Conservation (phyloP, 1,140 invertebrate species). For the Streblospio benedicti region DNA sequence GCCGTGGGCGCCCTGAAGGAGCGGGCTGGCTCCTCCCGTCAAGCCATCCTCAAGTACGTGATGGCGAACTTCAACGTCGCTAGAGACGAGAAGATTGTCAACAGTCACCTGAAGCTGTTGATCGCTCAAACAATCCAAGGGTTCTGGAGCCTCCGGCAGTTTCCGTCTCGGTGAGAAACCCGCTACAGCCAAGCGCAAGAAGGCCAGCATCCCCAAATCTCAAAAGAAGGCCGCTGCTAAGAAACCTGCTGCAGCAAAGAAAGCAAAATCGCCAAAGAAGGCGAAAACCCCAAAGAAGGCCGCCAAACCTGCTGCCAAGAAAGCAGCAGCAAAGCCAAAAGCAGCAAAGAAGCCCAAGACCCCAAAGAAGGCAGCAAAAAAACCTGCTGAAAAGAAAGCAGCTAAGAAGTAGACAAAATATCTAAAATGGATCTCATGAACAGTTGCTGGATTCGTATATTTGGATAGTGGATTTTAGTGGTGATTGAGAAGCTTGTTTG, state of each 20-base stretch:
- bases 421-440: too few species aligned
- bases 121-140: too few species aligned
- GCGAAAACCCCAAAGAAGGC: not conserved
- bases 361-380: slow-evolving; percentile 3
- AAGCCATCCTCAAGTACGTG: slow-evolving; percentile 44
- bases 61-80: slow-evolving; percentile 41
- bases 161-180: slow-evolving; percentile 19
- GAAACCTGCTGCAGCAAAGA: not conserved
- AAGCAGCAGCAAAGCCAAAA: not conserved
- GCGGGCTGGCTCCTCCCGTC: slow-evolving; percentile 35
- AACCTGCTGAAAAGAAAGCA: too few species aligned
- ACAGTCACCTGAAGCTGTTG: slow-evolving; percentile 32
- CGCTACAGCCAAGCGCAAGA: slow-evolving; percentile 16
- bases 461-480: too few species aligned
- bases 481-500: too few species aligned
- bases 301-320: not conserved
- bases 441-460: too few species aligned
- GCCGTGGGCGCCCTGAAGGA: slow-evolving; percentile 19
- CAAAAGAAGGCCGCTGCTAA: not conserved
- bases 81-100: slow-evolving; percentile 31
- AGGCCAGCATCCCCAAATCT: not conserved
- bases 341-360: not conserved
- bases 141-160: slow-evolving; percentile 27
- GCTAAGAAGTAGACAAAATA: too few species aligned
- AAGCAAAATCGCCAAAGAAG: not conserved